Evolutionary conservation across 35 echinoderm and acorn worm genomes (phyloP), one percentile per base, ranked within the genome.

Genomic region (Nesometra sesokonis): DNA sequence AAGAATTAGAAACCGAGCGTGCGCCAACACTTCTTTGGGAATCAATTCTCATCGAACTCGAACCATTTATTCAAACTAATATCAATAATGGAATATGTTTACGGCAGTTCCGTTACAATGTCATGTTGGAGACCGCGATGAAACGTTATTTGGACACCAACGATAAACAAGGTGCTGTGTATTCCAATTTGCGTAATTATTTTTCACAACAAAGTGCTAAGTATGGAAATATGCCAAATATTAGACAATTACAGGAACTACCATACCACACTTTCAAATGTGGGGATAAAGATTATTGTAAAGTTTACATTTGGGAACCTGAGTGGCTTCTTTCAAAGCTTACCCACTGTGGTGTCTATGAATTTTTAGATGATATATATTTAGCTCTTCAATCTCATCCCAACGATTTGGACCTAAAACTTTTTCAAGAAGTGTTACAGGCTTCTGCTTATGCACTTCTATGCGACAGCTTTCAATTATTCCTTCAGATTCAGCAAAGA

Each of bases 251-350:
- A 47, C 84, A 89, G 31, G 95, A 97, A 87, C 82, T 97, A 17
- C 87, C 87, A 2, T 97, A 94, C 89, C 95, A 97, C 79, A 87
- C 89, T 0, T 93, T 94, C 47, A 43, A 90, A 32, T 83, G 85
- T 32, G 95, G 95, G 11, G 95, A 97, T 32, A 89, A 94, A 77
- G 87, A 92, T 37, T 97, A 91, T 85, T 85, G 84, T 32, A 88
- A 93, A 33, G 86, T 90, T 40, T 94, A 94, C 77, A 80, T 97
- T 29, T 97, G 95, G 95, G 85, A 97, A 43, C 83, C 87, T 5
- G 87, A 93, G 0, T 97, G 95, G 95, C 17, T 97, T 29, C 82
- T 77, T 32, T 27, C 77, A 46, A 97, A 97, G 82, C 86, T 97
- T 29, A 82, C 88, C 15, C 77, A 80, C 43, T 91, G 86, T 32